These are phyloP conservation scores for Bombycilla garrulus DNA, from an alignment of 2,113 vertebrate species.

Conservation along the genomic window DNA sequence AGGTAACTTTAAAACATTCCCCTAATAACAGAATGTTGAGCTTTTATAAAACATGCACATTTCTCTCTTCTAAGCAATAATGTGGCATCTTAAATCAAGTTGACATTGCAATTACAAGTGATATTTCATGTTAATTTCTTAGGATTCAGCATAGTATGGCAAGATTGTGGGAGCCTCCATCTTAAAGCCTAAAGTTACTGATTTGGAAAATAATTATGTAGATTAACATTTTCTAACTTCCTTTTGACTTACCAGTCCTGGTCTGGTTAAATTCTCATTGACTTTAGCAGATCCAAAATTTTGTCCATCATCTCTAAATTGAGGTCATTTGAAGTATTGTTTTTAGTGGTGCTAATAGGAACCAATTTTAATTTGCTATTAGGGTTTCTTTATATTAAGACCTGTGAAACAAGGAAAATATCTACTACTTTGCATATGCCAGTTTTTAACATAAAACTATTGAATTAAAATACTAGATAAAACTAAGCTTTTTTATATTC, in stretches of 20 bases:
- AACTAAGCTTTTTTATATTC: slow-evolving; percentile 8
- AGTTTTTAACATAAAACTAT: not conserved
- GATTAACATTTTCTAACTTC: not conserved
- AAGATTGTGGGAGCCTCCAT: not conserved
- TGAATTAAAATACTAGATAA: not conserved
- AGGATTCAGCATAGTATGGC: not conserved
- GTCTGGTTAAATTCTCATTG: not conserved
- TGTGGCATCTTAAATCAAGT: not conserved
- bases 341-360: not conserved
- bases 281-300: not conserved
- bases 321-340: not conserved
- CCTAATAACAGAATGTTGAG: not conserved
- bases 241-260: not conserved
- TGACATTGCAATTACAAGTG: not conserved
- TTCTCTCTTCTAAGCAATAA: not conserved
- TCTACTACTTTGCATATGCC: not conserved
- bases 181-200: not conserved
- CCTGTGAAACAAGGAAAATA: not conserved
- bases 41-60: not conserved
- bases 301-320: not conserved
- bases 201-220: not conserved
- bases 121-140: not conserved
- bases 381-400: not conserved
- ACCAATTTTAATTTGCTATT: not conserved
- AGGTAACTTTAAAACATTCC: not conserved